phyloP scores from a whole-genome alignment of 35 echinoderm and acorn worm genomes.

The Apostichopus japonicus region DNA sequence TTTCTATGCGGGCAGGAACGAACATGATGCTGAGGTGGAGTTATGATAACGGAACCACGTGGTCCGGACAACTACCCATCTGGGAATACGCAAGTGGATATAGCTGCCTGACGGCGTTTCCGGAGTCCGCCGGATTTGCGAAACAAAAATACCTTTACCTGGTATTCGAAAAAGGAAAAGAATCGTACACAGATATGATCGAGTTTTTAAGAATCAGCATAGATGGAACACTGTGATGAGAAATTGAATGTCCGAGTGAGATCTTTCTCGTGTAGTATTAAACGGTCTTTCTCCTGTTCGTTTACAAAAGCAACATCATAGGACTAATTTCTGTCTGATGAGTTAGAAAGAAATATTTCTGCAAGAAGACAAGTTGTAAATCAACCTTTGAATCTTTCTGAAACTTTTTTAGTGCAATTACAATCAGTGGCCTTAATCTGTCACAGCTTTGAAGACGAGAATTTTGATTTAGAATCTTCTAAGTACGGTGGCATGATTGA shows the following conservation, averaged over 20 bases:
- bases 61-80: conserved; percentile 68
- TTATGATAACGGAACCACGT: conserved; percentile 84
- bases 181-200: conserved; percentile 39
- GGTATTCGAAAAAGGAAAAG: conserved; percentile 79
- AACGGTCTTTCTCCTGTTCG: too few species aligned
- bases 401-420: too few species aligned
- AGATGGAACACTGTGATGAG: conserved; percentile 19
- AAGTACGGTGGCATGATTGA: too few species aligned
- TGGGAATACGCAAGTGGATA: conserved; percentile 71
- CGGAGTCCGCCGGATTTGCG: neutral
- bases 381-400: too few species aligned
- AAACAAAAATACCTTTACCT: conserved; percentile 64
- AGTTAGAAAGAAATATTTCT: too few species aligned
- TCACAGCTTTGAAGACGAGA: too few species aligned
- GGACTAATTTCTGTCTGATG: too few species aligned
- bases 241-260: neutral
- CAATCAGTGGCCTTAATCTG: too few species aligned
- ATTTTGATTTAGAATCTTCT: too few species aligned
- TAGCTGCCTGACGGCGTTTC: conserved; percentile 84
- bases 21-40: conserved; percentile 89
- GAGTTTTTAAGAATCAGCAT: conserved; percentile 76
- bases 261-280: too few species aligned
- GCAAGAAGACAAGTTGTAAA: too few species aligned
- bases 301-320: too few species aligned
- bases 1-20: conserved; percentile 61